A percentile compares a stretch with the other conserved stretches of the same genome.
These are phyloP conservation scores for Noturus placidus DNA, from an alignment of 2,113 vertebrate species.

Conservation along the genomic window DNA sequence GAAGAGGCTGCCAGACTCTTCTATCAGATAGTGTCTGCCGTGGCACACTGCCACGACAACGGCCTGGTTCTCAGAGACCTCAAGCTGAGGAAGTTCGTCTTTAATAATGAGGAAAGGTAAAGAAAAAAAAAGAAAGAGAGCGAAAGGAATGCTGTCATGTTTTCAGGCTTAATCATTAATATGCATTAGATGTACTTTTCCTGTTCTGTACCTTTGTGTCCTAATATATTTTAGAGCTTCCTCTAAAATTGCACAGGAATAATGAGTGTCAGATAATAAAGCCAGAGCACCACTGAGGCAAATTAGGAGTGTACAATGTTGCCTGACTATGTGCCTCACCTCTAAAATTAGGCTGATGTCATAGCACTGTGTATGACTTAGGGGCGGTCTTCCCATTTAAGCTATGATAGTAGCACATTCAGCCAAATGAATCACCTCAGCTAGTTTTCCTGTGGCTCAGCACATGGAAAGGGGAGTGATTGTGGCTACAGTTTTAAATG, in stretches of 20 bases:
- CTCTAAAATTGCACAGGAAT: background rate
- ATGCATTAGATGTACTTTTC: background rate
- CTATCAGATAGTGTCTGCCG: constrained; percentile 95
- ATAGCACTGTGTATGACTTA: constrained; percentile 42
- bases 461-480: constrained; percentile 38
- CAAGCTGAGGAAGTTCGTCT: constrained; percentile 98
- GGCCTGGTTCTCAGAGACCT: constrained; percentile 97
- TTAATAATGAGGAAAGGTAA: constrained; percentile 96
- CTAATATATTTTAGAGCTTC: background rate
- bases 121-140: constrained; percentile 34
- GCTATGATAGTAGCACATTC: constrained; percentile 26
- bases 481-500: constrained; percentile 35
- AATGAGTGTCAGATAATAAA: background rate
- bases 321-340: constrained; percentile 32
- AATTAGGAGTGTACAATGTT: constrained; percentile 7
- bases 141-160: background rate
- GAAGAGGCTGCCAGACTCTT: constrained; percentile 96
- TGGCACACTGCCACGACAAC: constrained; percentile 96
- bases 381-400: constrained; percentile 41
- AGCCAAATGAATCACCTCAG: constrained; percentile 51
- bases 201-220: background rate
- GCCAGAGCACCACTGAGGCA: background rate
- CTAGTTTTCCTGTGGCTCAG: constrained; percentile 46
- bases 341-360: constrained; percentile 42
- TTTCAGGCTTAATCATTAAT: background rate